phyloP scores from a whole-genome alignment of 2,888 invertebrate genomes.

The Drosophila prolongata region DNA sequence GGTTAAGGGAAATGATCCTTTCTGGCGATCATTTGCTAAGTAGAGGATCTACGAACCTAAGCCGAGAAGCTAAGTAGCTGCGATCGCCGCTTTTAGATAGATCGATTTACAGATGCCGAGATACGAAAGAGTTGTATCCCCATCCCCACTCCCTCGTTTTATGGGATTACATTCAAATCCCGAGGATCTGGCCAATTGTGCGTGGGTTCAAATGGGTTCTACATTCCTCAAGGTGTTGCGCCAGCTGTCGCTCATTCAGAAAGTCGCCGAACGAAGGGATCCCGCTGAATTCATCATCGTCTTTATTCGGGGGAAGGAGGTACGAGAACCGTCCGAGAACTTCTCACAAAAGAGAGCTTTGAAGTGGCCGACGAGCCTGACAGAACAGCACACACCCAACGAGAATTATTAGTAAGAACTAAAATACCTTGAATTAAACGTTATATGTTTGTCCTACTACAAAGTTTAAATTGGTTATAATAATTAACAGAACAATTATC shows the following conservation, averaged over 20 bases:
- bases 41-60: slow-evolving; percentile 30
- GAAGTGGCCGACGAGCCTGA: slow-evolving; percentile 41
- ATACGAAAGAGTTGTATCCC: slow-evolving; percentile 31
- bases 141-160: background rate
- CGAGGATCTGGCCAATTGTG: slow-evolving; percentile 45
- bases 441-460: too few relatives aligned
- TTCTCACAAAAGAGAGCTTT: slow-evolving; percentile 37
- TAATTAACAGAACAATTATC: too few relatives aligned
- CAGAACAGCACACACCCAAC: slow-evolving; percentile 17
- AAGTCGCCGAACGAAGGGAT: slow-evolving; percentile 13
- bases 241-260: slow-evolving; percentile 39
- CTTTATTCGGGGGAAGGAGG: background rate
- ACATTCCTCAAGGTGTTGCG: slow-evolving; percentile 13
- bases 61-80: slow-evolving; percentile 69
- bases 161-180: slow-evolving; percentile 47
- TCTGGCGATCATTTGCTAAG: background rate
- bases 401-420: slow-evolving; percentile 5
- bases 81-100: slow-evolving; percentile 42
- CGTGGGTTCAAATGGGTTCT: slow-evolving; percentile 20
- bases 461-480: too few relatives aligned
- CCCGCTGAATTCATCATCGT: slow-evolving; percentile 1
- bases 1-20: background rate
- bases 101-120: background rate
- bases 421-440: too few relatives aligned
- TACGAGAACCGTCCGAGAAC: slow-evolving; percentile 9